Evolutionary conservation across 2,888 invertebrate species (phyloP).

Genomic region (Onthophagus sagittarius): DNA sequence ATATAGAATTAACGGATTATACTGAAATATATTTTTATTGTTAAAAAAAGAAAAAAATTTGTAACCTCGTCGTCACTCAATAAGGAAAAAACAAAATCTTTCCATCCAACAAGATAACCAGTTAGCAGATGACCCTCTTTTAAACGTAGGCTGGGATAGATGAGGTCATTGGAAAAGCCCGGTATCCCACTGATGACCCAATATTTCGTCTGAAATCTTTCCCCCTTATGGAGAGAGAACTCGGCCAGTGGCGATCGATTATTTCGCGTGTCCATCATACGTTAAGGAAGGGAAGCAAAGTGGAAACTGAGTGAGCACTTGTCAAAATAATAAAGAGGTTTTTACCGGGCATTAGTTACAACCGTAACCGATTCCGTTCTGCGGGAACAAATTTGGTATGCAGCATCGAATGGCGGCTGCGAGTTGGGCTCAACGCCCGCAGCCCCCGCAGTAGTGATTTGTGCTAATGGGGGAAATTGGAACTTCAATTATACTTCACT

Average conservation of each 20-base stretch:
- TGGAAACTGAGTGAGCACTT: background rate
- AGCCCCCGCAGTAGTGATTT: background rate
- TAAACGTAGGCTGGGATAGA: conserved; percentile 24
- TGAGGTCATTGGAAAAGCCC: background rate
- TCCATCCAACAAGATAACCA: conserved; percentile 33
- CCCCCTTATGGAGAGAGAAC: background rate
- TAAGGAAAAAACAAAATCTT: background rate
- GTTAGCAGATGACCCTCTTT: conserved; percentile 34
- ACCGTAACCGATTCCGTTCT: background rate
- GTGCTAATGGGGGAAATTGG: conserved; percentile 12
- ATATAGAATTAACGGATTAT: too few relatives aligned
- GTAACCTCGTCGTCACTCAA: background rate
- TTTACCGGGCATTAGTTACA: background rate
- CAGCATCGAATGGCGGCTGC: background rate
- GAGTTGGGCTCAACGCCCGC: background rate
- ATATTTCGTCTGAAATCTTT: background rate
- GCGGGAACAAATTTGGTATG: background rate
- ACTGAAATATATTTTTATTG: too few relatives aligned
- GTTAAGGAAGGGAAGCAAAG: conserved; percentile 6
- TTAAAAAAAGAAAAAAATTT: background rate
- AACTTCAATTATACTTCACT: conserved; percentile 11
- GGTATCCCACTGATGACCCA: background rate
- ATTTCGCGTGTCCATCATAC: conserved; percentile 11
- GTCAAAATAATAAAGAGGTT: conserved; percentile 10
- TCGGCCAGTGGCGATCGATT: background rate